Evolutionary conservation across 1,140 invertebrate species (phyloP), one percentile per base, ranked within the genome.

Genomic region (Drosophila tsacasi): DNA sequence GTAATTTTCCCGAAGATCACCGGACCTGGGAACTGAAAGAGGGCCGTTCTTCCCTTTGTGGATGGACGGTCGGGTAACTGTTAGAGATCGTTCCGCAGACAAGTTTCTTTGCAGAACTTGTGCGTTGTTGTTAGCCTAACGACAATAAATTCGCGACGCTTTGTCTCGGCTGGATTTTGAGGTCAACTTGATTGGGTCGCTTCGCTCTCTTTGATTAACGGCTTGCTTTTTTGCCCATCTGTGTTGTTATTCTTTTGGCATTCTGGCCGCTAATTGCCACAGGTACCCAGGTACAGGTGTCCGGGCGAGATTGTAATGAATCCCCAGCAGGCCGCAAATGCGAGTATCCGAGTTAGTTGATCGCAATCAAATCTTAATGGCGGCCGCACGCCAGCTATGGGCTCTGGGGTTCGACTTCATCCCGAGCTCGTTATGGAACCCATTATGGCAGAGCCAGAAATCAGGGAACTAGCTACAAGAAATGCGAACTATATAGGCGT

Each of bases 301-400:
- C 64, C 59, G n/a, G 5, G n/a, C 60, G 37, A 17, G 42, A 44
- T 52, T 46, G 65, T 72, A 64, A 64, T 63, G 37, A 46, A 50
- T 37, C 52, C 61, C 50, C 66, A 72, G 46, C 76, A 44, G 77
- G 76, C 65, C 75, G 13, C 59, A 60, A 47, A 25, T 25, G 19
- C 35, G 35, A 63, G 66, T 63, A 25, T 25, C 21, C 23, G 37
- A 55, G 73, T 66, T 83, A 64, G 46, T 57, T 64, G 64, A 85
- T 85, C 69, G 64, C 67, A 77, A 81, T 85, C 68, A 82, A 63
- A 73, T 55, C 76, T 83, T 81, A 87, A 89, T 89, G 64, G 49
- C 52, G 47, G 55, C 55, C 39, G 75, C 83, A 86, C 76, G 83
- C 63, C 74, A 77, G 50, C 64, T 37, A 44, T 68, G 46, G 65